These are phyloP conservation scores for Limnothrissa miodon DNA, from an alignment of 2,113 vertebrate genomes.

Conservation along the genomic window DNA sequence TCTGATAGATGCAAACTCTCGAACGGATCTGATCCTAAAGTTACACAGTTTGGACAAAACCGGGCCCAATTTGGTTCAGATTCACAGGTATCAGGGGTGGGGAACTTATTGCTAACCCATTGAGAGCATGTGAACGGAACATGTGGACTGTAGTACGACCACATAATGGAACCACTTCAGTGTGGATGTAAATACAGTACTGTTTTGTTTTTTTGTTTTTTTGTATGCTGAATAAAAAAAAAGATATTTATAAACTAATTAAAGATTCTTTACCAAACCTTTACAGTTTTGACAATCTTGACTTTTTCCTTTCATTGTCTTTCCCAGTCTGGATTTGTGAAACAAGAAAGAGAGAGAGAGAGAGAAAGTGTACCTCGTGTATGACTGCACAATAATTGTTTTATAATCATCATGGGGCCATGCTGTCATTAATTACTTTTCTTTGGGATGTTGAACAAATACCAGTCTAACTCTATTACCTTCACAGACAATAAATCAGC, in stretches of 20 bases:
- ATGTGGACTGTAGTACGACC: slow-evolving; percentile 54
- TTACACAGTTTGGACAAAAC: slow-evolving; percentile 46
- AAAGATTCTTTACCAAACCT: slow-evolving; percentile 65
- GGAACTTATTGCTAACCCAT: slow-evolving; percentile 39
- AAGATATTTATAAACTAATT: slow-evolving; percentile 94
- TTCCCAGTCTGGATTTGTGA: slow-evolving; percentile 16
- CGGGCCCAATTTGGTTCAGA: background rate
- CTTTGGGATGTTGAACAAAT: slow-evolving; percentile 52
- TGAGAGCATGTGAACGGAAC: slow-evolving; percentile 64
- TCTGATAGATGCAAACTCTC: background rate
- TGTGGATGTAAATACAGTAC: slow-evolving; percentile 88
- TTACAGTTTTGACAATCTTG: slow-evolving; percentile 2
- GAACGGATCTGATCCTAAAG: background rate
- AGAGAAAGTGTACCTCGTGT: background rate
- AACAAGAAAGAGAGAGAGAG: background rate
- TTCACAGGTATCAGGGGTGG: slow-evolving; percentile 22
- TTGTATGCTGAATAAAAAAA: slow-evolving; percentile 84
- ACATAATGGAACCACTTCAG: slow-evolving; percentile 83
- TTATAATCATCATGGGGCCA: slow-evolving; percentile 28
- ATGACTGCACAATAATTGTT: slow-evolving; percentile 37
- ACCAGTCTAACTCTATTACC: slow-evolving; percentile 49
- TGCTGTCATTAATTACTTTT: slow-evolving; percentile 48
- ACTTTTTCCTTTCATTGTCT: slow-evolving; percentile 24
- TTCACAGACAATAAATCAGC: slow-evolving; percentile 53
- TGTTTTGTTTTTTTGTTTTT: too few species aligned